Conservation (phyloP, 2,888 invertebrate genomes). For the Eristalis arbustorum region DNA sequence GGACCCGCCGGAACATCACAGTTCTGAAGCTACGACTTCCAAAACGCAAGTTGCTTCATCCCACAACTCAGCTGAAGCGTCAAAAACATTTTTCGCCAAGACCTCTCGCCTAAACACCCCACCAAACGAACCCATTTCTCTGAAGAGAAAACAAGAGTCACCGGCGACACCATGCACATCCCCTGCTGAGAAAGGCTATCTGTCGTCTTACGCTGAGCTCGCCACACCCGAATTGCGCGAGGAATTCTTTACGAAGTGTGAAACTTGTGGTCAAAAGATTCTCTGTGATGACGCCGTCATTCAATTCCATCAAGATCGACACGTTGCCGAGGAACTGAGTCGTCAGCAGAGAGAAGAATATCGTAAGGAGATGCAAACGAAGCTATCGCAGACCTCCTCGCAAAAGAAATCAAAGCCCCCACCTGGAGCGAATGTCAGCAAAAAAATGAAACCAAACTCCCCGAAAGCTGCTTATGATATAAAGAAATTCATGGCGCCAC, state of each 20-base stretch:
- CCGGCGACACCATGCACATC: neutral
- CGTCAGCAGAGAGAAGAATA: constrained; percentile 81
- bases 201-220: constrained; percentile 76
- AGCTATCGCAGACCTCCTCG: constrained; percentile 60
- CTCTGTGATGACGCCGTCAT: constrained; percentile 80
- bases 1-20: neutral
- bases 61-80: neutral
- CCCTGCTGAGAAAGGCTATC: constrained; percentile 58
- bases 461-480: constrained; percentile 32
- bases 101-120: neutral
- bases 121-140: neutral
- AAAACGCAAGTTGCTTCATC: constrained; percentile 14
- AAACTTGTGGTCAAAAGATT: constrained; percentile 85
- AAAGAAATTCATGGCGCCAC: constrained; percentile 60
- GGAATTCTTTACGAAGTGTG: constrained; percentile 81
- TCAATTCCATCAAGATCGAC: constrained; percentile 87
- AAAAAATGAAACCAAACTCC: constrained; percentile 66
- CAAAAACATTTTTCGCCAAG: constrained; percentile 11
- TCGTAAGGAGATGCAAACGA: constrained; percentile 74
- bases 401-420: constrained; percentile 68
- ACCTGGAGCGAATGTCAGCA: constrained; percentile 74
- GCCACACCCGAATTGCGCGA: constrained; percentile 73
- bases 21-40: constrained; percentile 73
- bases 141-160: constrained; percentile 23
- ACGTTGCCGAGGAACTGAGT: constrained; percentile 85